Conservation (phyloP, 2,797 vertebrate species). For the Enteromius mattozi region DNA sequence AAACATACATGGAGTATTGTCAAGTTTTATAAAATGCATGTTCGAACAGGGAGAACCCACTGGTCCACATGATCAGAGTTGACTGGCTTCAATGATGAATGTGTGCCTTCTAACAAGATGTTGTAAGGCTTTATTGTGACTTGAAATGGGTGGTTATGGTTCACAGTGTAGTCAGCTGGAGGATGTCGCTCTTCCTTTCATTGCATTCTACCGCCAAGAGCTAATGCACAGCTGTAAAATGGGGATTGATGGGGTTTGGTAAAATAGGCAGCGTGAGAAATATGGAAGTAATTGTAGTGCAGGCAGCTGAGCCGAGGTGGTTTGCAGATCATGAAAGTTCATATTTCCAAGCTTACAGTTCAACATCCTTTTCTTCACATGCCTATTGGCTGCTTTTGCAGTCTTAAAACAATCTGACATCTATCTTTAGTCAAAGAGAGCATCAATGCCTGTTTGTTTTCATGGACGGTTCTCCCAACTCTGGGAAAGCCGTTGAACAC, state of each 20-base stretch:
- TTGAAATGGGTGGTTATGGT: constrained; percentile 1
- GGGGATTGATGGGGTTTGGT: background rate
- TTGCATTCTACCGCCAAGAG: background rate
- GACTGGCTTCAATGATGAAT: background rate
- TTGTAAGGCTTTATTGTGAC: background rate
- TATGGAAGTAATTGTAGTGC: background rate
- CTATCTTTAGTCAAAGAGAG: background rate
- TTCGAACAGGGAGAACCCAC: background rate
- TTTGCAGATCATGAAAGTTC: background rate
- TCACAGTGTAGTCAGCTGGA: background rate
- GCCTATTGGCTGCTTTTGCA: background rate
- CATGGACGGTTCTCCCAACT: background rate
- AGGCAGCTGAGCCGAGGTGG: background rate
- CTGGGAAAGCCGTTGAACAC: background rate
- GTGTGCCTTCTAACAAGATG: background rate
- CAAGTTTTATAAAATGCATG: constrained; percentile 32
- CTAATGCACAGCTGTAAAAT: background rate
- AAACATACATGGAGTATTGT: constrained; percentile 7
- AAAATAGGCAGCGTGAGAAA: background rate
- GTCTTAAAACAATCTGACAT: constrained; percentile 22
- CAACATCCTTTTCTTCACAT: background rate
- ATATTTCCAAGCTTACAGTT: background rate
- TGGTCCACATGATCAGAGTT: background rate
- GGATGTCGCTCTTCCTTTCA: background rate
- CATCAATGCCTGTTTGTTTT: constrained; percentile 11